Evolutionary conservation across 2,797 vertebrate genomes (phyloP), one percentile per base, ranked within the genome.

Genomic region (Parambassis ranga): DNA sequence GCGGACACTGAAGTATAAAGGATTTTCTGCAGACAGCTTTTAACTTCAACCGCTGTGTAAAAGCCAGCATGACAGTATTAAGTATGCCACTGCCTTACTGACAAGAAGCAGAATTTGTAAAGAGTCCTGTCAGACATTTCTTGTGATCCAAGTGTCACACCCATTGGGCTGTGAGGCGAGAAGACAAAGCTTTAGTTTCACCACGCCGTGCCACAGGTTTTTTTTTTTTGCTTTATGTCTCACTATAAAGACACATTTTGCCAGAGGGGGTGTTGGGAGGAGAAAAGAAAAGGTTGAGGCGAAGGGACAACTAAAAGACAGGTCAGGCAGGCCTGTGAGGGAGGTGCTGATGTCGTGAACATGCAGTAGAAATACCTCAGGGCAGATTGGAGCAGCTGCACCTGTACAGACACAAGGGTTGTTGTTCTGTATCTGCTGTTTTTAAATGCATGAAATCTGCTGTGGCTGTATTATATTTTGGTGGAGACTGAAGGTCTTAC

Each of bases 121-220:
- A 26, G 39, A 43, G 14, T 26, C 27, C 22, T 46, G 33, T 72
- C 53, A 42, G 44, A 51, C 26, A 47, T 64, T 72, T 9, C 27
- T 10, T 38, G 31, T 65, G 33, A 71, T 59, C 24, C 33, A 13
- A 18, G 37, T 10, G 37, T 32, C 2, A 3, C 10, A 10, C 15
- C 24, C 1, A 1, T 13, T 15, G 6, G 2, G 26, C 19, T 18
- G 6, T 0, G 0, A 7, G 23, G 6, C 18, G 1, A 32, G 44
- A 15, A 56, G n/a, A 35, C 22, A 28, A 46, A 71, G 63, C 28
- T 5, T 16, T n/a, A 10, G 33, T 72, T 48, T 57, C 7, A n/a
- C 1, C 27, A 3, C 33, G 23, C 14, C 62, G 1, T n/a, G n/a
- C n/a, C n/a, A 65, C 70, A 66, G 83, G 82, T 28, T 71, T 51